These are phyloP conservation scores for Eleginops maclovinus DNA, from an alignment of 2,113 vertebrate genomes.

Conservation along the genomic window DNA sequence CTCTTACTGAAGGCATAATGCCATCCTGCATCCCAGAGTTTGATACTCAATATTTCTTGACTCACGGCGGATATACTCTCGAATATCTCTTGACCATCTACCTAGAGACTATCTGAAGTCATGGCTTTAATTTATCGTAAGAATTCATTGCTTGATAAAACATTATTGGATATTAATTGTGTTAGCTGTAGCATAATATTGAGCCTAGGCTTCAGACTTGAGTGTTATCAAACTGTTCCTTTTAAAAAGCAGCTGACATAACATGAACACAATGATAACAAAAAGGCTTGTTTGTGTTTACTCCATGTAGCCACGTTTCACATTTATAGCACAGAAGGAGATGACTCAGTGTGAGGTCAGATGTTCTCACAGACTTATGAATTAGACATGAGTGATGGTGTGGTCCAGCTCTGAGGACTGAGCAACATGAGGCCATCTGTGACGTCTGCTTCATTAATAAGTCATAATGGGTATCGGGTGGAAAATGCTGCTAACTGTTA, in stretches of 20 bases:
- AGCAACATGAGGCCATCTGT: constrained; percentile 76
- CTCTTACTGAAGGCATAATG: background rate
- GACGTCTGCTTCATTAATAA: constrained; percentile 78
- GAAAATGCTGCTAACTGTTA: constrained; percentile 29
- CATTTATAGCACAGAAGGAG: constrained; percentile 7
- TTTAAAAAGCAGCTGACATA: too few relatives aligned
- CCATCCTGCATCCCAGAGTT: too few relatives aligned
- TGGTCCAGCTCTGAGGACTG: constrained; percentile 48
- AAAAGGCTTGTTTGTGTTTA: background rate
- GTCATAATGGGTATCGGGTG: constrained; percentile 76
- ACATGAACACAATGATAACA: too few relatives aligned
- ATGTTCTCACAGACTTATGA: constrained; percentile 60
- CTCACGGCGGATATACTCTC: background rate
- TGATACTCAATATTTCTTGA: too few relatives aligned
- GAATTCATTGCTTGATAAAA: background rate
- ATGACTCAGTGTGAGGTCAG: constrained; percentile 63
- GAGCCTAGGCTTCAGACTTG: background rate
- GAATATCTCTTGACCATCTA: background rate
- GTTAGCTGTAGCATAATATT: background rate
- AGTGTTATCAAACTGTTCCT: background rate
- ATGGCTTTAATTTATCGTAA: background rate
- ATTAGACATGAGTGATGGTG: constrained; percentile 71
- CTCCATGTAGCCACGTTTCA: background rate
- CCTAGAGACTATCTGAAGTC: background rate
- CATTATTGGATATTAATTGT: background rate